Evolutionary conservation across 2,888 invertebrate genomes (phyloP).

Genomic region (Pegoplata infirma): DNA sequence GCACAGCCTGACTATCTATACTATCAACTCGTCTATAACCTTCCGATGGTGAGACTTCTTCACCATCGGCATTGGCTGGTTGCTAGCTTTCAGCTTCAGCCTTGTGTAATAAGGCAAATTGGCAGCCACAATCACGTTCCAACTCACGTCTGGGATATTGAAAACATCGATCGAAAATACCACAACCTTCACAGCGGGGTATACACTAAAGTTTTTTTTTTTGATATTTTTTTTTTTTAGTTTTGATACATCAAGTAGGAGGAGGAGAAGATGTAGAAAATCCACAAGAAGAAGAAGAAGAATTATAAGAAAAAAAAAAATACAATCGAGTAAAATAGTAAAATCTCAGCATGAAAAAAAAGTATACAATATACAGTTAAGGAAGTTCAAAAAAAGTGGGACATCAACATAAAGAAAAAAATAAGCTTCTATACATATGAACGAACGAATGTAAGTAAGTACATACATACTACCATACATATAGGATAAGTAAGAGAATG

Average conservation of each 20-base stretch:
- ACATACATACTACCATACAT: not conserved
- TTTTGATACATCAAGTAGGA: slow-evolving; percentile 8
- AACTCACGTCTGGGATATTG: slow-evolving; percentile 86
- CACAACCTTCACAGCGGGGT: slow-evolving; percentile 88
- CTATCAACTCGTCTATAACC: slow-evolving; percentile 70
- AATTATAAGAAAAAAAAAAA: slow-evolving; percentile 23
- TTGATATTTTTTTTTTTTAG: no score
- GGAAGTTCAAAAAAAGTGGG: slow-evolving; percentile 10
- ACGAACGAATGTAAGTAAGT: no score
- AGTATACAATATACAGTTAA: slow-evolving; percentile 18
- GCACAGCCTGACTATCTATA: slow-evolving; percentile 69
- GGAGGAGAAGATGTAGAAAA: slow-evolving; percentile 18
- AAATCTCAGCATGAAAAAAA: slow-evolving; percentile 22
- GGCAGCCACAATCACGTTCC: slow-evolving; percentile 92
- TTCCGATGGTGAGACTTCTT: slow-evolving; percentile 71
- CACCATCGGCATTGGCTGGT: slow-evolving; percentile 73
- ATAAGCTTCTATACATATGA: slow-evolving; percentile 37
- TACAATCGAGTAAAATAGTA: slow-evolving; percentile 34
- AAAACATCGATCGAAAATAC: slow-evolving; percentile 93
- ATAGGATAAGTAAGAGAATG: no score
- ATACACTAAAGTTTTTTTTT: slow-evolving; percentile 74
- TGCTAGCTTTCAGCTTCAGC: slow-evolving; percentile 85
- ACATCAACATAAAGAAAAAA: slow-evolving; percentile 25
- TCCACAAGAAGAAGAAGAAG: slow-evolving; percentile 31
- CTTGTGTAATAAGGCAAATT: slow-evolving; percentile 92